Base-by-base conservation (phyloP, 53 echinoderm and acorn worm species). In the Paelopatides confundens region DNA sequence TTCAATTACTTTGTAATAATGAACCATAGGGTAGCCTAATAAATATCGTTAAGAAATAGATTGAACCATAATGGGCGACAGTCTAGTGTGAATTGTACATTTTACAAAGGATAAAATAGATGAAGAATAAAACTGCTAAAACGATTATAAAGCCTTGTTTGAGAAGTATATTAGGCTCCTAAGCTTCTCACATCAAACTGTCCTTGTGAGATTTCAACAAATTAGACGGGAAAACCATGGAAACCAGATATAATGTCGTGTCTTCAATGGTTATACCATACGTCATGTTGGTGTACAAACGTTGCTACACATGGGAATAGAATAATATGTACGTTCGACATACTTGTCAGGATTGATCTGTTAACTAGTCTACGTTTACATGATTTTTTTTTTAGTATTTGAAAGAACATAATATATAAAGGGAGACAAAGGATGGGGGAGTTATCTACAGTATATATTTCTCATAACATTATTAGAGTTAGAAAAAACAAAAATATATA, bases 1-100 rank as follows among this genome's bases (percentile, higher is more conserved):
- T 74, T 40, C 74, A 74, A 74, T 74, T 74, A 74, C 74, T 46
- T 39, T 74, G 74, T 74, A 74, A 74, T 74, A 74, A 74, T 74
- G 74, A 26, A 74, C 74, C 40, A 40, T 43, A 74, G 74, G 74
- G n/a, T 74, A 46, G 40, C 43, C 74, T 74, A 74, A 74, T 74
- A 8, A 74, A 74, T 74, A 26, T 74, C 74, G 74, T 74, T 74
- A 74, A 35, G 74, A 39, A 74, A 74, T 21, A 40, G 27, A 38
- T 74, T 46, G 24, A 43, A 24, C 21, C 43, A 27, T 21, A 46
- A 74, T 43, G 74, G 74, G 74, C 74, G 74, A 74, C 70, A 37
- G 36, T n/a, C 21, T 5, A 21, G 4, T 6, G 21, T 26, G 58
- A 58, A 67, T 8, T 11, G 30, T 30, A 18, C 29, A 27, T 5